Evolutionary conservation across 2,797 vertebrate genomes (phyloP).

Genomic region (Otolemur crassicaudatus): DNA sequence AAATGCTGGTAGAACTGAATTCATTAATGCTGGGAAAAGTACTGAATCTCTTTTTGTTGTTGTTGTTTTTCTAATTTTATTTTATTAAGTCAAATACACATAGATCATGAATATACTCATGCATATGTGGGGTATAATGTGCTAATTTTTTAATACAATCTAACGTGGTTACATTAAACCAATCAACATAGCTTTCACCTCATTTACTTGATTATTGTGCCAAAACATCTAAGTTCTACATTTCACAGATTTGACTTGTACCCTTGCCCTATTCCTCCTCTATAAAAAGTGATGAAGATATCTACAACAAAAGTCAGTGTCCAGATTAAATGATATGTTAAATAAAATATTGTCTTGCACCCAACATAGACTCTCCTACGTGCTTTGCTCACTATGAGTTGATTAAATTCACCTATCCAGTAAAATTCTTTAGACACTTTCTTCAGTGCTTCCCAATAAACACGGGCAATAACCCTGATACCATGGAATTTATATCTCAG

Average conservation of each 20-base stretch:
- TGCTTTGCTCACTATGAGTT: not conserved
- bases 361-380: not conserved
- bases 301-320: not conserved
- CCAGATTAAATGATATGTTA: not conserved
- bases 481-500: not conserved
- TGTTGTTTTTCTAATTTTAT: not conserved
- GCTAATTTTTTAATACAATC: too few species aligned
- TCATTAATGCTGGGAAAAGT: not conserved
- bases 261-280: not conserved
- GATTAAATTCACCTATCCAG: not conserved
- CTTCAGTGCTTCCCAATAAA: not conserved
- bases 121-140: too few species aligned
- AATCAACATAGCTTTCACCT: too few species aligned
- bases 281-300: not conserved
- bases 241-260: too few species aligned
- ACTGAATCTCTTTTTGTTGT: not conserved
- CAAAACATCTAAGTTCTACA: too few species aligned
- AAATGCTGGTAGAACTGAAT: not conserved
- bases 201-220: too few species aligned
- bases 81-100: too few species aligned
- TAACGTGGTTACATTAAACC: too few species aligned
- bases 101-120: too few species aligned
- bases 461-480: not conserved
- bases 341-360: not conserved
- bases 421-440: not conserved